These are phyloP conservation scores for Acrocephalus scirpaceus DNA, from an alignment of 2,797 vertebrate species.

Conservation along the genomic window DNA sequence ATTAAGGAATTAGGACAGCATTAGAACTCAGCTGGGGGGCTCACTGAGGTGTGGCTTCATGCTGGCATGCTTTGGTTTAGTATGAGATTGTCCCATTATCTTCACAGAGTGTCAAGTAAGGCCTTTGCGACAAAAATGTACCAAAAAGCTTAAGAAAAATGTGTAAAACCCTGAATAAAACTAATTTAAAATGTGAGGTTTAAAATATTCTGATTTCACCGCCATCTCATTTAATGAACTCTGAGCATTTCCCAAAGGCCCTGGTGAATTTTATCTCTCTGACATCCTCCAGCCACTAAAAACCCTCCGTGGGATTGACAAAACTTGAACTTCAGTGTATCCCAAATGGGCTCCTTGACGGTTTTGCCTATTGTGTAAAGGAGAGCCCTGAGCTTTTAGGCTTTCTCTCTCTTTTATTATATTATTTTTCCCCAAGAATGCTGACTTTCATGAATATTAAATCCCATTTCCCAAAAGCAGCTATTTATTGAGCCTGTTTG, in stretches of 20 bases:
- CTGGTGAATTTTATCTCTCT: neutral
- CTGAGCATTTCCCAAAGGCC: neutral
- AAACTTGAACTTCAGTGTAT: neutral
- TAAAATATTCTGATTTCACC: neutral
- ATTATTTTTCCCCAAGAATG: neutral
- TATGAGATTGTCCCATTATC: neutral
- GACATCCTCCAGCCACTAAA: neutral
- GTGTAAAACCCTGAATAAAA: neutral
- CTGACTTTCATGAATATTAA: conserved; percentile 33
- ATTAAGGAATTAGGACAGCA: neutral
- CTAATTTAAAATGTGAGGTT: neutral
- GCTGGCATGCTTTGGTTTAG: neutral
- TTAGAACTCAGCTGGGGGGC: neutral
- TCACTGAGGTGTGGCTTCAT: neutral
- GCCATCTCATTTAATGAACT: neutral
- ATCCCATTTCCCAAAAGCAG: conserved; percentile 32
- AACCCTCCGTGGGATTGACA: too few relatives aligned
- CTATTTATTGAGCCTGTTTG: conserved; percentile 47
- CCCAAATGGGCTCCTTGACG: neutral
- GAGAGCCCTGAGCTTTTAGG: neutral
- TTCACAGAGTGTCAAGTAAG: neutral
- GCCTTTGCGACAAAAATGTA: neutral
- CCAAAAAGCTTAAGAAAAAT: neutral
- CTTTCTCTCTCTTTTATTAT: neutral
- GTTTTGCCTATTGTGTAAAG: neutral